A percentile compares a stretch with the other conserved stretches of the same genome.
Conservation (phyloP, 2,797 vertebrate species). For the Falco berigora region DNA sequence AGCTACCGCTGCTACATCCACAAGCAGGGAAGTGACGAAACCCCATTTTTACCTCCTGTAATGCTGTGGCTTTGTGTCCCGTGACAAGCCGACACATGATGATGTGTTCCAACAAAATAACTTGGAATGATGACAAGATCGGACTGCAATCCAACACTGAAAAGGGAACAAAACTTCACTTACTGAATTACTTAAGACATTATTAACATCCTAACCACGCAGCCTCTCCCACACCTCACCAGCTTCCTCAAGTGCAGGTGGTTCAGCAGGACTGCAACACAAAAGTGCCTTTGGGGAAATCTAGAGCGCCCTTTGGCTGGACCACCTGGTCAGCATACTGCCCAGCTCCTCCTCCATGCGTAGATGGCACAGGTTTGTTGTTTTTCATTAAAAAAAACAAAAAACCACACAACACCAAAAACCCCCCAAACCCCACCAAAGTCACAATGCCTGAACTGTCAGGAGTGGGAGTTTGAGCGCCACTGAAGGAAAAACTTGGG, state of each 20-base stretch:
- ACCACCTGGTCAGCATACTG: not conserved
- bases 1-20: no score
- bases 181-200: no score
- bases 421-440: not conserved
- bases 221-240: not conserved
- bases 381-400: no score
- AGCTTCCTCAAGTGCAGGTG: not conserved
- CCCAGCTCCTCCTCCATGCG: not conserved
- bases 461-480: not conserved
- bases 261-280: not conserved
- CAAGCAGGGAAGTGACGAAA: rapidly evolving
- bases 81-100: constrained; percentile 99
- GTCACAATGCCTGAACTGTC: not conserved
- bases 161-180: not conserved
- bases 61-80: constrained; percentile 94
- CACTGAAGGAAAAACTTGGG: not conserved
- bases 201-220: rapidly evolving
- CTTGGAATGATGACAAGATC: constrained; percentile 98
- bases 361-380: no score
- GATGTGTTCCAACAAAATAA: constrained; percentile 96
- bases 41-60: constrained; percentile 84
- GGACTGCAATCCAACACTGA: constrained; percentile 98
- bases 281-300: not conserved
- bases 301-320: not conserved
- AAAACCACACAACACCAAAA: not conserved